phyloP scores from a whole-genome alignment of 2,797 vertebrate species.

The Thalassophryne amazonica region DNA sequence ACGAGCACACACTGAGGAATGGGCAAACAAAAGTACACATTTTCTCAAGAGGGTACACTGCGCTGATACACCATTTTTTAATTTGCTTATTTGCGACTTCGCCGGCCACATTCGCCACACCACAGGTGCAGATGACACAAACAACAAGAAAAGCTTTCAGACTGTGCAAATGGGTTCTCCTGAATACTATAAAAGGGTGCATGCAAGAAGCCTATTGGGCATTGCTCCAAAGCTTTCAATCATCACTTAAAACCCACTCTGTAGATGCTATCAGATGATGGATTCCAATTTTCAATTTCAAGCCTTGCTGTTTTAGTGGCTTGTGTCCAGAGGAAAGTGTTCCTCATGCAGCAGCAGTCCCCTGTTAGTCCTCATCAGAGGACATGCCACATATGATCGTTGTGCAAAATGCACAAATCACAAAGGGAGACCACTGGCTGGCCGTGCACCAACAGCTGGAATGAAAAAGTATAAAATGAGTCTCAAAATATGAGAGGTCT shows the following conservation, averaged over 20 bases:
- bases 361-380: neutral
- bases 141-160: slow-evolving; percentile 45
- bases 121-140: slow-evolving; percentile 38
- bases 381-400: slow-evolving; percentile 32
- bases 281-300: slow-evolving; percentile 64
- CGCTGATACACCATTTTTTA: slow-evolving; percentile 41
- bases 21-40: slow-evolving; percentile 23
- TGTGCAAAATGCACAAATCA: slow-evolving; percentile 14
- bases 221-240: slow-evolving; percentile 49
- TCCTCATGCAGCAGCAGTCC: slow-evolving; percentile 24
- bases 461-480: slow-evolving; percentile 17
- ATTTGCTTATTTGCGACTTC: slow-evolving; percentile 50
- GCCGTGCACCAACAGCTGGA: slow-evolving; percentile 15
- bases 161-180: slow-evolving; percentile 32
- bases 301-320: slow-evolving; percentile 54
- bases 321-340: slow-evolving; percentile 34
- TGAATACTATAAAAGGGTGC: slow-evolving; percentile 38
- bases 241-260: slow-evolving; percentile 47
- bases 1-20: slow-evolving; percentile 26
- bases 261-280: slow-evolving; percentile 51
- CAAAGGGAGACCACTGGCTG: neutral
- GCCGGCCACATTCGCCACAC: slow-evolving; percentile 19
- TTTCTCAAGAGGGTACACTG: slow-evolving; percentile 8
- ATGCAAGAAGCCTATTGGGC: slow-evolving; percentile 49
- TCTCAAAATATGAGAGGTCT: slow-evolving; percentile 14